A percentile compares a stretch with the other conserved stretches of the same genome.
Evolutionary conservation across 2,113 vertebrate species (phyloP).

Genomic region (Semicossyphus pulcher): DNA sequence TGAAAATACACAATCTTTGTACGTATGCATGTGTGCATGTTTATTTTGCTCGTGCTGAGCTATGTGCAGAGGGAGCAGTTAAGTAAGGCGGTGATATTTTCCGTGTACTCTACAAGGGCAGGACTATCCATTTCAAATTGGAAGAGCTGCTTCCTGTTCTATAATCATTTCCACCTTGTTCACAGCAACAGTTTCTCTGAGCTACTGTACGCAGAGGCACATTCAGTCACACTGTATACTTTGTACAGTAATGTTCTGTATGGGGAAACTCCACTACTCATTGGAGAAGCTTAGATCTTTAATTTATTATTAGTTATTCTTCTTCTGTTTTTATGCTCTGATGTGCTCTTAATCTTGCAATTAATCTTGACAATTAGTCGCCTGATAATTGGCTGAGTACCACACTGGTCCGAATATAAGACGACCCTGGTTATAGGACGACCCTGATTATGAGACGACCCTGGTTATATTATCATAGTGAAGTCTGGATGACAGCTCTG

Average conservation of each 20-base stretch:
- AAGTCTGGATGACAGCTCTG: too few species aligned
- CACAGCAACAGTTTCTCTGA: constrained; percentile 17
- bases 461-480: too few species aligned
- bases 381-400: too few species aligned
- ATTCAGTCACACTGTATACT: background rate
- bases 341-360: too few species aligned
- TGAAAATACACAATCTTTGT: background rate
- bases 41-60: constrained; percentile 12
- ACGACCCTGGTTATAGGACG: too few species aligned
- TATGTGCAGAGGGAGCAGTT: constrained; percentile 30
- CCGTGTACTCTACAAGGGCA: constrained; percentile 40
- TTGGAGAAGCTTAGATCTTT: too few species aligned
- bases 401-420: too few species aligned
- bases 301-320: too few species aligned
- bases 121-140: constrained; percentile 74
- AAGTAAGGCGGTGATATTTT: constrained; percentile 40
- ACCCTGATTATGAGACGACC: too few species aligned
- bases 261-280: too few species aligned
- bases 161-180: constrained; percentile 70
- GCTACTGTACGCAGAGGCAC: constrained; percentile 21
- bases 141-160: constrained; percentile 65
- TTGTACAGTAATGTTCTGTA: background rate
- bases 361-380: too few species aligned
- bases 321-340: background rate
- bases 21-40: constrained; percentile 6